phyloP scores from a whole-genome alignment of 2,797 vertebrate genomes.

The Sebastes melanostomus region DNA sequence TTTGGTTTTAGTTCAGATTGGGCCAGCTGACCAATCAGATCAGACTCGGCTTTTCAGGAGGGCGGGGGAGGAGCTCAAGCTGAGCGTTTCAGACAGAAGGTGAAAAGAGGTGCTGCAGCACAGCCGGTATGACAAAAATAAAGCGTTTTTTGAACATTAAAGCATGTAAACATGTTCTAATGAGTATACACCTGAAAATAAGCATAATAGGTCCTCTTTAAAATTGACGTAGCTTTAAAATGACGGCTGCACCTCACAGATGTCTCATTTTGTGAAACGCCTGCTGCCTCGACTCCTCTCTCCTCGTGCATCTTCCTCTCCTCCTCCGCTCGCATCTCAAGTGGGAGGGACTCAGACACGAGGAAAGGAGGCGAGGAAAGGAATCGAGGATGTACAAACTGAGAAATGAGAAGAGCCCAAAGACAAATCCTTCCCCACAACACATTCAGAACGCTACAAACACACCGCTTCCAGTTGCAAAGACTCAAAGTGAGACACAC shows the following conservation, averaged over 20 bases:
- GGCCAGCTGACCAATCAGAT: not conserved
- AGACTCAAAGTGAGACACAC: not conserved
- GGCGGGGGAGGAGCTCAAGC: no score
- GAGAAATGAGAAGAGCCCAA: not conserved
- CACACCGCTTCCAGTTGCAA: not conserved
- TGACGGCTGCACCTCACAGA: not conserved
- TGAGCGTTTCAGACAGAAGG: no score
- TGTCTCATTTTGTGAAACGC: not conserved
- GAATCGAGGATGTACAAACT: not conserved
- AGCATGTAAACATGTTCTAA: no score
- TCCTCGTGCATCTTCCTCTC: not conserved
- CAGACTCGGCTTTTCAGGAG: no score
- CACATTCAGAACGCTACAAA: not conserved
- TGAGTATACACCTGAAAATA: no score
- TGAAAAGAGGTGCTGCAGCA: no score
- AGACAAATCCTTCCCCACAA: not conserved
- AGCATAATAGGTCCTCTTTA: no score
- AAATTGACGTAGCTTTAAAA: not conserved
- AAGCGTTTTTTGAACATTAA: no score
- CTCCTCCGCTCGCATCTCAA: not conserved
- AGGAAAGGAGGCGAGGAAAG: not conserved
- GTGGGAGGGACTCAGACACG: not conserved
- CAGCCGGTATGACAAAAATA: no score
- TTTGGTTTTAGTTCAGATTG: no score
- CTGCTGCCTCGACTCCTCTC: not conserved